phyloP scores from a whole-genome alignment of 2,797 vertebrate genomes.

The Chloroceryle inda region DNA sequence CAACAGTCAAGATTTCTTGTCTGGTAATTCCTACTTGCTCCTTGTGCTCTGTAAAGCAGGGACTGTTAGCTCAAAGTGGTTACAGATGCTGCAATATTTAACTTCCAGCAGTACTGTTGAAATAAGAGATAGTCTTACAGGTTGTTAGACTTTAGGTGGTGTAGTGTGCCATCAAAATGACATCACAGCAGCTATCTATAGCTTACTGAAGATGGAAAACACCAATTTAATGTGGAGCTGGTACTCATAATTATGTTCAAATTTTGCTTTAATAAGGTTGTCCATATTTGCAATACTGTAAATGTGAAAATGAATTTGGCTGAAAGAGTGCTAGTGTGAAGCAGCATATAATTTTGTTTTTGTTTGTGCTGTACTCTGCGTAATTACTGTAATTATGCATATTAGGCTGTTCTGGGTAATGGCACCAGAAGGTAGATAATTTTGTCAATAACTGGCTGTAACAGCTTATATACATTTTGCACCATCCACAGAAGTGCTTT shows the following conservation, averaged over 20 bases:
- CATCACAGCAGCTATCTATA: not conserved
- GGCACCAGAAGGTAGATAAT: slow-evolving; percentile 69
- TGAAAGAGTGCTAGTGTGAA: slow-evolving; percentile 51
- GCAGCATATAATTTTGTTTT: slow-evolving; percentile 65
- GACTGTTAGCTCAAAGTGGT: not conserved
- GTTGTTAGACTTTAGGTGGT: not conserved
- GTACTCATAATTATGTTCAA: slow-evolving; percentile 3
- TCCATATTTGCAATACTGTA: slow-evolving; percentile 42
- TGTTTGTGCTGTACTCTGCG: slow-evolving; percentile 56
- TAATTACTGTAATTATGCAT: slow-evolving; percentile 72
- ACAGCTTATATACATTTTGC: slow-evolving; percentile 46
- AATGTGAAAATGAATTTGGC: slow-evolving; percentile 49
- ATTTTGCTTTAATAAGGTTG: slow-evolving; percentile 50
- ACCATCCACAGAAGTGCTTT: slow-evolving; percentile 38
- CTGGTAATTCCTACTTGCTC: not conserved
- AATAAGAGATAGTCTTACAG: not conserved
- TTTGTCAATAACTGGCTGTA: slow-evolving; percentile 53
- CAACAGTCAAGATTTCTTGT: not conserved
- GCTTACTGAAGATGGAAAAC: not conserved
- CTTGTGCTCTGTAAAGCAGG: not conserved
- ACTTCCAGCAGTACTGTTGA: not conserved
- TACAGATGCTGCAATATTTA: not conserved
- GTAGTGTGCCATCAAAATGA: not conserved
- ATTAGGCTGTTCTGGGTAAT: slow-evolving; percentile 67
- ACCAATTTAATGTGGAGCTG: not conserved